Conservation (phyloP, 2,888 invertebrate genomes). For the Germaria angustata region DNA sequence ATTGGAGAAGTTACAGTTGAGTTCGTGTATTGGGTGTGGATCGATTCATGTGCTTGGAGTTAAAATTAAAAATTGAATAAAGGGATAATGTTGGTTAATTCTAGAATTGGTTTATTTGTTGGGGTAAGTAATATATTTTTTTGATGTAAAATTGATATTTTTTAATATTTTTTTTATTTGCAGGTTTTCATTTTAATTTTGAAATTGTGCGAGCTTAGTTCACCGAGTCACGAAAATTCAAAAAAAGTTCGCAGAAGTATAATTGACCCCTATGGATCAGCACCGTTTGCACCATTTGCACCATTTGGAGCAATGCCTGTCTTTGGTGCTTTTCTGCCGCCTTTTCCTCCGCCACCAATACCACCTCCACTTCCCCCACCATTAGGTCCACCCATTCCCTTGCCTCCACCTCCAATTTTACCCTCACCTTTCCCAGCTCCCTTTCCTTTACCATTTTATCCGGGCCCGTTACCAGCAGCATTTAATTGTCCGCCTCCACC, state of each 20-base stretch:
- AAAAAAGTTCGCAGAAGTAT: conserved; percentile 40
- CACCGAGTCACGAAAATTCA: background rate
- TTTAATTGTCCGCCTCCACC: conserved; percentile 2
- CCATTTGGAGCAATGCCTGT: conserved; percentile 14
- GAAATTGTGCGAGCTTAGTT: background rate
- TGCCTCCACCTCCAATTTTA: conserved; percentile 39
- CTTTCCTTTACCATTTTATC: conserved; percentile 36
- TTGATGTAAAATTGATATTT: background rate
- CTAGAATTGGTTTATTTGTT: background rate
- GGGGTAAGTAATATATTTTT: conserved; percentile 4
- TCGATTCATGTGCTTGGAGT: background rate
- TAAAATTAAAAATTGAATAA: background rate
- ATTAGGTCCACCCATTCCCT: conserved; percentile 32
- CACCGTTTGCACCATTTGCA: conserved; percentile 65
- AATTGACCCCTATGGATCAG: conserved; percentile 44
- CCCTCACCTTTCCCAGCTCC: conserved; percentile 45
- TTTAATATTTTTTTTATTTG: background rate
- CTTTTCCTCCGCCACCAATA: conserved; percentile 41
- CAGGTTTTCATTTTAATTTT: conserved; percentile 26
- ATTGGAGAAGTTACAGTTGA: conserved; percentile 16
- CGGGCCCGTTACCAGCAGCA: conserved; percentile 22
- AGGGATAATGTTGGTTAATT: conserved; percentile 20
- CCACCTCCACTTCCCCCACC: conserved; percentile 47
- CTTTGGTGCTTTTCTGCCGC: too few relatives aligned
- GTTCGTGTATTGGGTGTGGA: background rate